Percentiles rank a stretch among this genome's conserved stretches.
Conservation (phyloP, 1,140 invertebrate genomes). For the Bombus vancouverensis region DNA sequence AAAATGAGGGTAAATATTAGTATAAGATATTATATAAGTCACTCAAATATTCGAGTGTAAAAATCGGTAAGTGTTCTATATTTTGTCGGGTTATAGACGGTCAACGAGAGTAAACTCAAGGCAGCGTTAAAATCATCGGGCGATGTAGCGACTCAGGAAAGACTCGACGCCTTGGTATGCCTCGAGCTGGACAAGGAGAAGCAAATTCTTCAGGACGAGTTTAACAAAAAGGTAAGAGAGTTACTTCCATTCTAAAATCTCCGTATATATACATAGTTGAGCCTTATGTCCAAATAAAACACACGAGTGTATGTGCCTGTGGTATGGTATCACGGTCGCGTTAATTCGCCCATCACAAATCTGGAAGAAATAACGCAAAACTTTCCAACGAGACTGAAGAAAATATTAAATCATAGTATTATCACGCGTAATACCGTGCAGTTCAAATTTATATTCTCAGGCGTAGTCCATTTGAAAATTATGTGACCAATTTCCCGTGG, state of each 20-base stretch:
- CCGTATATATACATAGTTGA: neutral
- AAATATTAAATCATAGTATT: neutral
- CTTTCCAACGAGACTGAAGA: neutral
- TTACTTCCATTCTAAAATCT: neutral
- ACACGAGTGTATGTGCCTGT: neutral
- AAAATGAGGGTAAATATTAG: constrained; percentile 82
- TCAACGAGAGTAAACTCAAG: constrained; percentile 85
- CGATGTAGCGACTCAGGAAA: constrained; percentile 77
- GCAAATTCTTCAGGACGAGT: constrained; percentile 71
- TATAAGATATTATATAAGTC: neutral
- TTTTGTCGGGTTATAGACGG: constrained; percentile 82
- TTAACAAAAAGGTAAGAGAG: constrained; percentile 73
- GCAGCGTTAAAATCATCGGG: constrained; percentile 85
- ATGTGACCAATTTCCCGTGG: neutral
- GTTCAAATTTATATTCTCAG: constrained; percentile 13
- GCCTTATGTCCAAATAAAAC: neutral
- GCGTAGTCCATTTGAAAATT: constrained; percentile 11
- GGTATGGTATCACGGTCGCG: neutral
- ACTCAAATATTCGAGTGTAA: neutral
- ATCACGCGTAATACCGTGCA: neutral
- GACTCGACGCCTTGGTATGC: constrained; percentile 72
- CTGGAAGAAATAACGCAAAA: constrained; percentile 18
- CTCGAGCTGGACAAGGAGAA: constrained; percentile 76
- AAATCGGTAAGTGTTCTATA: neutral
- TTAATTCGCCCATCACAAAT: constrained; percentile 6